These are phyloP conservation scores for Cephus pygmeus DNA, from an alignment of 2,888 invertebrate species.

Conservation along the genomic window DNA sequence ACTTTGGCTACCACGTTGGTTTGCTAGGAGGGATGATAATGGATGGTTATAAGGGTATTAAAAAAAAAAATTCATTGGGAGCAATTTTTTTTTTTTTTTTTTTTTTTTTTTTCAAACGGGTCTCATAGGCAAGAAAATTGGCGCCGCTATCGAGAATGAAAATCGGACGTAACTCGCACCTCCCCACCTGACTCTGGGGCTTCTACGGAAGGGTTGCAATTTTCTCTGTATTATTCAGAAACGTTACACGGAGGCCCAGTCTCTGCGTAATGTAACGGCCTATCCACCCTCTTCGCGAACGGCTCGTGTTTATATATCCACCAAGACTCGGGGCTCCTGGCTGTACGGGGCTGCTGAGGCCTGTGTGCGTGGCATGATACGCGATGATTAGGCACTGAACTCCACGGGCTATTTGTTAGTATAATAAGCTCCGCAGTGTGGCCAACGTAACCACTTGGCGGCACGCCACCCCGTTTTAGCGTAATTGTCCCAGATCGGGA, in stretches of 20 bases:
- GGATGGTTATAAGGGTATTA: background rate
- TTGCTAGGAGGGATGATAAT: background rate
- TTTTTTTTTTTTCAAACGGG: background rate
- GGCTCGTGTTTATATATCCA: background rate
- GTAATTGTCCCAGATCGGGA: conserved; percentile 64
- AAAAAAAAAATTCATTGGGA: background rate
- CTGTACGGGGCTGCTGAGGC: background rate
- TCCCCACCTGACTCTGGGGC: conserved; percentile 22
- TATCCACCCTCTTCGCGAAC: conserved; percentile 2
- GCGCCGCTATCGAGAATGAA: conserved; percentile 29
- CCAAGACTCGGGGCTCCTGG: conserved; percentile 16
- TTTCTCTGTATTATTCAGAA: conserved; percentile 34
- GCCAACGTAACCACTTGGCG: conserved; percentile 63
- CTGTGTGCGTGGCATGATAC: conserved; percentile 60
- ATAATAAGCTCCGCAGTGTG: conserved; percentile 64
- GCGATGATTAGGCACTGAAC: conserved; percentile 64
- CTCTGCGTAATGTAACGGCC: conserved; percentile 29
- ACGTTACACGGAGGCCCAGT: conserved; percentile 28
- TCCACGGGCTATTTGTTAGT: conserved; percentile 66
- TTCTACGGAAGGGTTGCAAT: conserved; percentile 28
- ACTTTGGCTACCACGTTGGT: background rate
- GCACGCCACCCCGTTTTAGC: conserved; percentile 65
- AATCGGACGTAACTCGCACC: conserved; percentile 44
- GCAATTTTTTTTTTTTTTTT: background rate
- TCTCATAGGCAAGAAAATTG: background rate